Conservation (phyloP, 2,113 vertebrate species). For the Hiodon alosoides region DNA sequence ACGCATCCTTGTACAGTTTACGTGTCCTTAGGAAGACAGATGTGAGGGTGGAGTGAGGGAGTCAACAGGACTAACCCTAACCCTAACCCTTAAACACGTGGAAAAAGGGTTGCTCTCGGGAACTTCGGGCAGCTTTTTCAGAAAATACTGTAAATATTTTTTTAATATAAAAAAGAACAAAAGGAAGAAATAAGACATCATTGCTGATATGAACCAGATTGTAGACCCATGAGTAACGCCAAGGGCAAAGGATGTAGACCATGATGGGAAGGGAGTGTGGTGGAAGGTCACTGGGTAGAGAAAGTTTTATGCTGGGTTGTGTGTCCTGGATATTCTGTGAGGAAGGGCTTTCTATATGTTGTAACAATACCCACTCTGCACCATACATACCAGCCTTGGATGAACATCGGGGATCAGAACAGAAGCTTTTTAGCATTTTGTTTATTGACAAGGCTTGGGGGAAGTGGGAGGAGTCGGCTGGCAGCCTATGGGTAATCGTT, state of each 20-base stretch:
- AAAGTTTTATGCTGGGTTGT: not conserved
- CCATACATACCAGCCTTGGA: too few relatives aligned
- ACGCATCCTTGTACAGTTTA: not conserved
- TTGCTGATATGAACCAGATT: constrained; percentile 9
- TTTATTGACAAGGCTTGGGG: too few relatives aligned
- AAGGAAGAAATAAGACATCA: not conserved
- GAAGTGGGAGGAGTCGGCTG: too few relatives aligned
- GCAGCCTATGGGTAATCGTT: too few relatives aligned
- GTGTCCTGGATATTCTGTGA: too few relatives aligned
- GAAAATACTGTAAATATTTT: not conserved
- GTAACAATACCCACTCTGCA: too few relatives aligned
- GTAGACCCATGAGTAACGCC: not conserved
- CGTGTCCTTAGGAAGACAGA: not conserved
- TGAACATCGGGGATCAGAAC: not conserved
- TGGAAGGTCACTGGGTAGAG: not conserved
- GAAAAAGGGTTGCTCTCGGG: not conserved
- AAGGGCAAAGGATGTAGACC: not conserved
- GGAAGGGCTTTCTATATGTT: too few relatives aligned
- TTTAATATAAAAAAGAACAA: constrained; percentile 2
- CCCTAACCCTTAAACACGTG: not conserved
- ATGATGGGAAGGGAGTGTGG: not conserved
- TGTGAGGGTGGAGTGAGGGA: not conserved
- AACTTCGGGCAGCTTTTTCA: not conserved
- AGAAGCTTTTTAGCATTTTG: not conserved
- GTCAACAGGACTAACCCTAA: not conserved